phyloP scores from a whole-genome alignment of 2,888 invertebrate genomes.

The Abrostola triplasia region DNA sequence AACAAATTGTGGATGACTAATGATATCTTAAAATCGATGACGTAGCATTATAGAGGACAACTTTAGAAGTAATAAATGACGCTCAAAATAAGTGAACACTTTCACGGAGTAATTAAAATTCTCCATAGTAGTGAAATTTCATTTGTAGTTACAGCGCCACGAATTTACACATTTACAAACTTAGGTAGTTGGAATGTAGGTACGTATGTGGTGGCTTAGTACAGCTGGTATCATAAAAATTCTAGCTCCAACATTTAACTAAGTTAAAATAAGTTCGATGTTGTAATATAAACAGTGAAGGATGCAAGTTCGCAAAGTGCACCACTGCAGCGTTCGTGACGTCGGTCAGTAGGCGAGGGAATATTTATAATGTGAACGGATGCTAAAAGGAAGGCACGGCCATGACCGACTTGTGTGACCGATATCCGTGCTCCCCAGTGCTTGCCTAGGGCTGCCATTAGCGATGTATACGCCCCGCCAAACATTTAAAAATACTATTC shows the following conservation, averaged over 20 bases:
- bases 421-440: slow-evolving; percentile 66
- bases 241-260: slow-evolving; percentile 20
- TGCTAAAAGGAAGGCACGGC: slow-evolving; percentile 68
- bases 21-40: slow-evolving; percentile 39
- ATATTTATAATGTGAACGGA: slow-evolving; percentile 62
- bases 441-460: slow-evolving; percentile 51
- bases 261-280: slow-evolving; percentile 31
- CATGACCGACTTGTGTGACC: slow-evolving; percentile 79
- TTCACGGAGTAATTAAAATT: neutral
- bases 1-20: slow-evolving; percentile 43
- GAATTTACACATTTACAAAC: no score
- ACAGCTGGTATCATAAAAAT: slow-evolving; percentile 12
- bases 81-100: neutral
- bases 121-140: no score
- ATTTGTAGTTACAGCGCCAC: no score
- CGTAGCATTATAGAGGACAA: slow-evolving; percentile 12
- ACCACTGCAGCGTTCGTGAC: slow-evolving; percentile 33
- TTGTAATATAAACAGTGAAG: slow-evolving; percentile 29
- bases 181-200: no score
- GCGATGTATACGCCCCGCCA: slow-evolving; percentile 29
- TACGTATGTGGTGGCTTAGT: neutral
- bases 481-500: slow-evolving; percentile 22
- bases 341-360: slow-evolving; percentile 51
- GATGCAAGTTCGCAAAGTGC: slow-evolving; percentile 44
- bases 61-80: neutral